phyloP scores from a whole-genome alignment of 2,113 vertebrate species.

The Oplegnathus fasciatus region DNA sequence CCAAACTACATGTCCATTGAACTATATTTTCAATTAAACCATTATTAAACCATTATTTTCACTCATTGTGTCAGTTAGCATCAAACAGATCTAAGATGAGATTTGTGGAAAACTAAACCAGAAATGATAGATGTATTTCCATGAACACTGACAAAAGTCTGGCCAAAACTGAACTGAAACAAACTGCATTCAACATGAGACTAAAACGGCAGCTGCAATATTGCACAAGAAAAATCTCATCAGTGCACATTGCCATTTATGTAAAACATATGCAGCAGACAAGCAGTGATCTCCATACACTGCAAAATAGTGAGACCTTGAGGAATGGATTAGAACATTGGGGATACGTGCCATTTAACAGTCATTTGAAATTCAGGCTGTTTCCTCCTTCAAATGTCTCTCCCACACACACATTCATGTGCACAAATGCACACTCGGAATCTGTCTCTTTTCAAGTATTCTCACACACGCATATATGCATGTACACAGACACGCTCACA shows the following conservation, averaged over 20 bases:
- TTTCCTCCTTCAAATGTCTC: slow-evolving; percentile 21
- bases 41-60: neutral
- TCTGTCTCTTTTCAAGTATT: slow-evolving; percentile 21
- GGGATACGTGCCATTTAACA: slow-evolving; percentile 30
- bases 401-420: slow-evolving; percentile 23
- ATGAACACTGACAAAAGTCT: neutral
- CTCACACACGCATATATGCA: slow-evolving; percentile 25
- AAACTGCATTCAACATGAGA: neutral
- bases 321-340: slow-evolving; percentile 40
- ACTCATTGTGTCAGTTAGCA: neutral
- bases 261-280: slow-evolving; percentile 32
- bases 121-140: neutral
- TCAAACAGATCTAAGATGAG: neutral
- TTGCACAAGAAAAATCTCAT: neutral
- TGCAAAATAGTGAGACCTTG: slow-evolving; percentile 29
- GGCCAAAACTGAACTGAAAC: neutral
- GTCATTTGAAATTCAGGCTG: slow-evolving; percentile 47
- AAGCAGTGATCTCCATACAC: neutral
- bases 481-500: slow-evolving; percentile 12
- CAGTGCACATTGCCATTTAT: neutral
- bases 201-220: neutral
- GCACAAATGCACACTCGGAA: slow-evolving; percentile 23
- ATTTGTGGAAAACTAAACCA: neutral
- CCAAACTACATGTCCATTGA: neutral
- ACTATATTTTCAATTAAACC: neutral